phyloP scores from a whole-genome alignment of 1,140 invertebrate genomes.

The Tetranychus cinnabarinus region DNA sequence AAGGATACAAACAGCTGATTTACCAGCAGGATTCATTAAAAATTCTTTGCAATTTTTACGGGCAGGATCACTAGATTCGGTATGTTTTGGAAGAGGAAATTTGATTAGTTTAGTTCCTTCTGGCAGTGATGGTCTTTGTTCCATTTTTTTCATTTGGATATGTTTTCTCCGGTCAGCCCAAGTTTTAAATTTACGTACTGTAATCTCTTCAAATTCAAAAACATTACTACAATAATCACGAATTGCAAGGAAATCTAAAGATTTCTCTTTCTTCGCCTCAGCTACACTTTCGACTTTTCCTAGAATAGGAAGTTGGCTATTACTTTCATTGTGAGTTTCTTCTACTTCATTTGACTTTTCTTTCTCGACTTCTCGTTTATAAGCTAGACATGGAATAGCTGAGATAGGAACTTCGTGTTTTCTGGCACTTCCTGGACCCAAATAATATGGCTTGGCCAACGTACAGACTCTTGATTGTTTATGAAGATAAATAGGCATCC shows the following conservation, averaged over 20 bases:
- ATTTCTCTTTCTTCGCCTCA: conserved; percentile 54
- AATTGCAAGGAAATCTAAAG: conserved; percentile 24
- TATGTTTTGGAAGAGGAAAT: conserved; percentile 32
- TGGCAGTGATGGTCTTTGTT: conserved; percentile 28
- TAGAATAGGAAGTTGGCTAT: neutral
- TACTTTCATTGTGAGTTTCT: neutral
- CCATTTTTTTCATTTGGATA: conserved; percentile 41
- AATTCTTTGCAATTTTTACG: conserved; percentile 15
- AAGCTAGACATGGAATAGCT: conserved; percentile 77
- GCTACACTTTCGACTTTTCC: conserved; percentile 37
- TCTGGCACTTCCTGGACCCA: conserved; percentile 71
- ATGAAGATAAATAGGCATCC: conserved; percentile 80
- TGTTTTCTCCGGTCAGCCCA: conserved; percentile 71
- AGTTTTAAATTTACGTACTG: conserved; percentile 59
- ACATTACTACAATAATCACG: conserved; percentile 58
- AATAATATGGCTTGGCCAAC: conserved; percentile 70
- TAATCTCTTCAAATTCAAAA: conserved; percentile 67
- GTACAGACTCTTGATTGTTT: conserved; percentile 59
- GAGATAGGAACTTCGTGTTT: conserved; percentile 80
- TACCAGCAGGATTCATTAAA: conserved; percentile 24
- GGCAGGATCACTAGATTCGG: neutral
- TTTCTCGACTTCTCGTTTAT: conserved; percentile 43
- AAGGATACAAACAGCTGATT: conserved; percentile 55
- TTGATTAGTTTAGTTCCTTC: conserved; percentile 70
- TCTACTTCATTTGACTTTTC: conserved; percentile 14